Conservation (phyloP, 2,113 vertebrate species). For the Colossoma macropomum region DNA sequence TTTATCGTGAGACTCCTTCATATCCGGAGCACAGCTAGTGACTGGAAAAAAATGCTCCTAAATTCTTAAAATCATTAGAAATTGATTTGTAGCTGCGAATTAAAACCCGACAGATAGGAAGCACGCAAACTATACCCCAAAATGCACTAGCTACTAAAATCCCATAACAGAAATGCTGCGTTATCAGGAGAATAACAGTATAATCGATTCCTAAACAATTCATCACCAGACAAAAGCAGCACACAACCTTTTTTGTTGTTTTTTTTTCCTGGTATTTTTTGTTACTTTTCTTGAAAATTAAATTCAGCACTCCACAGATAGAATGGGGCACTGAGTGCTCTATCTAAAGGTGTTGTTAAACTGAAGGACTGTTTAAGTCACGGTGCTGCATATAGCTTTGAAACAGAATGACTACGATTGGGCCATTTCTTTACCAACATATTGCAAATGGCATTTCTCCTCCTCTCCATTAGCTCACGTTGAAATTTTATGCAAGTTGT, state of each 20-base stretch:
- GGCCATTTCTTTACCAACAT: background rate
- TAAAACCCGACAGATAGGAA: constrained; percentile 14
- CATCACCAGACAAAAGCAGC: constrained; percentile 8
- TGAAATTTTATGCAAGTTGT: background rate
- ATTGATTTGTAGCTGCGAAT: background rate
- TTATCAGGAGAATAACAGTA: constrained; percentile 1
- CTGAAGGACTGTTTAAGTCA: background rate
- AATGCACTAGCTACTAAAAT: constrained; percentile 10
- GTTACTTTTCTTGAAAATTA: background rate
- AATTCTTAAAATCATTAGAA: background rate
- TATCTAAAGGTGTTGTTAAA: background rate
- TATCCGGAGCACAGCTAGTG: constrained; percentile 13
- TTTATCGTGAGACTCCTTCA: constrained; percentile 14
- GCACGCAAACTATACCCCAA: constrained; percentile 16
- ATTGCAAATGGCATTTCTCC: background rate
- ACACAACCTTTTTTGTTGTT: background rate
- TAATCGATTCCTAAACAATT: background rate
- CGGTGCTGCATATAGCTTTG: constrained; percentile 8
- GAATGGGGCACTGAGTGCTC: constrained; percentile 6
- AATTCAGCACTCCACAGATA: background rate
- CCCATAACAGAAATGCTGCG: background rate
- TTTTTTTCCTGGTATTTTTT: background rate
- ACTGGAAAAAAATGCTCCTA: background rate
- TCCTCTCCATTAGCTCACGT: background rate
- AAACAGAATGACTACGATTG: background rate